Percentiles rank a stretch among this genome's conserved stretches.
These are phyloP conservation scores for Eumeta japonica DNA, from an alignment of 1,140 invertebrate genomes.

Conservation along the genomic window DNA sequence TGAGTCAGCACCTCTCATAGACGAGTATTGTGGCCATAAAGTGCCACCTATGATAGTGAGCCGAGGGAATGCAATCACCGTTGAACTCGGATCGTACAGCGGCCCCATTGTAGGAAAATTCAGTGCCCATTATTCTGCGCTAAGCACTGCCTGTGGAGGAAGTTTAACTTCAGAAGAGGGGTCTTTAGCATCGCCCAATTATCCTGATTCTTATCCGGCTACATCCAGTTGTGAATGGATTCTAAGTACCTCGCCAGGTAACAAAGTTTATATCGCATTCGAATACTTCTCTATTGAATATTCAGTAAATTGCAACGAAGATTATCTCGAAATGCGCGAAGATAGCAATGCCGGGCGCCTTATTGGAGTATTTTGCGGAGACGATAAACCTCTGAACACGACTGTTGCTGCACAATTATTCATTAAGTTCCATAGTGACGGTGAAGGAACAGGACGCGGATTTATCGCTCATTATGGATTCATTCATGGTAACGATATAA, in stretches of 20 bases:
- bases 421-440: conserved; percentile 80
- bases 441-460: conserved; percentile 64
- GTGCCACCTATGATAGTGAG: conserved; percentile 64
- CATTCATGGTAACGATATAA: conserved; percentile 62
- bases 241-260: conserved; percentile 65
- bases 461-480: conserved; percentile 76
- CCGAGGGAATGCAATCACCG: conserved; percentile 63
- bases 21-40: conserved; percentile 58
- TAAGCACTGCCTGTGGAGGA: conserved; percentile 68
- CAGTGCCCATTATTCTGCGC: conserved; percentile 63
- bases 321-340: conserved; percentile 82
- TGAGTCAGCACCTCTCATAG: conserved; percentile 55
- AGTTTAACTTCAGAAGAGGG: conserved; percentile 63
- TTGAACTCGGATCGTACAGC: conserved; percentile 49
- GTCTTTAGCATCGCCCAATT: conserved; percentile 71
- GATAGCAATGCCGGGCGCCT: conserved; percentile 62
- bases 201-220: conserved; percentile 75
- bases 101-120: conserved; percentile 47
- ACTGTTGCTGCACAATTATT: conserved; percentile 64
- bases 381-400: conserved; percentile 58
- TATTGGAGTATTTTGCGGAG: conserved; percentile 72
- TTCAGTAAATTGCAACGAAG: conserved; percentile 76
- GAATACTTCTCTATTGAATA: conserved; percentile 66
- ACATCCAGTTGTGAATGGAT: conserved; percentile 77
- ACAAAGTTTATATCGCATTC: conserved; percentile 66